Base-by-base conservation (phyloP, 2,888 invertebrate species). In the Coenonympha glycerion region DNA sequence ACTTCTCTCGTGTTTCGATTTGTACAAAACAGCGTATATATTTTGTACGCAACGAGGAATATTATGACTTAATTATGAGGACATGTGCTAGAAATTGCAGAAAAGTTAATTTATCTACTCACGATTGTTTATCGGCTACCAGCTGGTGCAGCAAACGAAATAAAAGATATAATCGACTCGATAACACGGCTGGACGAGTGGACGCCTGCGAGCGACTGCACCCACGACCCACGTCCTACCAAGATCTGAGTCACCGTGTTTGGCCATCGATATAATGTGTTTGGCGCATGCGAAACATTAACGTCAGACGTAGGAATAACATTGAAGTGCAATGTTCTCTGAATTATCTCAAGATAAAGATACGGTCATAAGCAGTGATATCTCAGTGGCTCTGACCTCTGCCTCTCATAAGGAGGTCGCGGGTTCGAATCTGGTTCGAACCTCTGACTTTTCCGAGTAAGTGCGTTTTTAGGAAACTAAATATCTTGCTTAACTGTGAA, bases 231-330 rank as follows among this genome's bases (percentile, higher is more conserved):
- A 31, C 42, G 42, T 31, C 31, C 15, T 42, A 47, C 34, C 40
- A 48, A 49, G 33, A 52, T 56, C 52, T 70, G 68, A 68, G 52
- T 70, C 70, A 70, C 60, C 60, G 56, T 59, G 59, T 58, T 47
- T 53, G 52, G 65, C 68, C n/a, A n/a, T n/a, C n/a, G n/a, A n/a
- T n/a, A n/a, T n/a, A n/a, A n/a, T 46, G 56, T 58, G 59, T 58
- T 47, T 53, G 52, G 65, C 68, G 68, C 69, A 67, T 66, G 68
- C 68, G 70, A 63, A 57, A 56, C 44, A 46, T 46, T 49, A 45
- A 49, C 30, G 37, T 49, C 46, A 42, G 40, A 40, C 40, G 30
- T 42, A 16, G 24, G 16, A 45, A 37, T 26, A 19, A 39, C 9
- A 28, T 37, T 4, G 11, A 47, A 37, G 28, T 36, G 22, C 18